Conservation (phyloP, 2,888 invertebrate genomes). For the Epistrophella euchroma region DNA sequence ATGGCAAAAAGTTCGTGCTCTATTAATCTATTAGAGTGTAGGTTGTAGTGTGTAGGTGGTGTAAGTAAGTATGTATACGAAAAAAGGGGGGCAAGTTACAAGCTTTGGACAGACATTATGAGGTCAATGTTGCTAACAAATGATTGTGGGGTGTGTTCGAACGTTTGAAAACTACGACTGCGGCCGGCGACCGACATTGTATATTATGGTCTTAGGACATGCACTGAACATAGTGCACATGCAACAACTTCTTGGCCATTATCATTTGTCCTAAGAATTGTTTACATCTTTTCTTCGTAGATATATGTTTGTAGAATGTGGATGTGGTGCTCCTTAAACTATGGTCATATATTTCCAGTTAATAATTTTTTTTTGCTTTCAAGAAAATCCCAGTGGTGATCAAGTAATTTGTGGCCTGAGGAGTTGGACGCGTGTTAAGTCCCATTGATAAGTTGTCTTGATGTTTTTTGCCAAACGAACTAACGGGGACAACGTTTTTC, state of each 20-base stretch:
- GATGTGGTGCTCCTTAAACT: constrained; percentile 9
- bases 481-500: constrained; percentile 2
- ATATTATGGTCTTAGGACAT: constrained; percentile 46
- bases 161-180: constrained; percentile 32
- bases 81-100: constrained; percentile 9
- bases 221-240: constrained; percentile 44
- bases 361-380: constrained; percentile 16
- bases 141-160: constrained; percentile 62
- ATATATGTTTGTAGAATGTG: background rate
- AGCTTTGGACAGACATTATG: constrained; percentile 68
- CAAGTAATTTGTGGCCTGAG: constrained; percentile 46
- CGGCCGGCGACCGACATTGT: background rate
- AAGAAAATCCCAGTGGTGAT: constrained; percentile 33
- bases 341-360: constrained; percentile 44
- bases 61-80: background rate
- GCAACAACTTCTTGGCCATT: constrained; percentile 69
- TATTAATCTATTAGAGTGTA: constrained; percentile 68
- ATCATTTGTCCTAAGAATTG: constrained; percentile 70
- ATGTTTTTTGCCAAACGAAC: constrained; percentile 13
- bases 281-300: constrained; percentile 46
- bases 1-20: constrained; percentile 44
- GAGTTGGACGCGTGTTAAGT: constrained; percentile 35
- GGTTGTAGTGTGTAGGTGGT: constrained; percentile 1
- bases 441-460: constrained; percentile 39
- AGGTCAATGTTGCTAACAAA: constrained; percentile 72